These are phyloP conservation scores for Dascillus cervinus DNA, from an alignment of 2,888 invertebrate species.

Conservation along the genomic window DNA sequence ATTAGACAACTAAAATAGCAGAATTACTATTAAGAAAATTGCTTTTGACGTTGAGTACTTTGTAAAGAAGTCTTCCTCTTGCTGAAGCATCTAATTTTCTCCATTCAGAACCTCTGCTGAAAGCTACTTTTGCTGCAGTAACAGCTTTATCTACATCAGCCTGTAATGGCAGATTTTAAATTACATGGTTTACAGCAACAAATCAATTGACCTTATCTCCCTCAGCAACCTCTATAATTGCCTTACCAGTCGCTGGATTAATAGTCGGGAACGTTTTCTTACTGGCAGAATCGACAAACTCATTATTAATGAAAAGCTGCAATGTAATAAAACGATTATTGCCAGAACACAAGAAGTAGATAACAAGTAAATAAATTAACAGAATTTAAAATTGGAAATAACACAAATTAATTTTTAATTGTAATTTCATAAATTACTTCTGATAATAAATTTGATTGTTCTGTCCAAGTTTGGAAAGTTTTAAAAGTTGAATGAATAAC, in stretches of 20 bases:
- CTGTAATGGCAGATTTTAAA: conserved; percentile 35
- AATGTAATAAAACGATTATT: no score
- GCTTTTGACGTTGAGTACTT: conserved; percentile 28
- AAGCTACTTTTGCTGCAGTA: conserved; percentile 69
- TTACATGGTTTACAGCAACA: not conserved
- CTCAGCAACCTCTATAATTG: conserved; percentile 71
- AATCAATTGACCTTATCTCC: conserved; percentile 66
- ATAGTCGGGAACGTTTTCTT: conserved; percentile 80
- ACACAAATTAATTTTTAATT: no score
- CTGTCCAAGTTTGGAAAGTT: no score
- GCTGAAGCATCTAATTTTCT: conserved; percentile 73
- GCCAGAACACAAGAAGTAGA: no score
- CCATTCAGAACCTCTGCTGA: conserved; percentile 66
- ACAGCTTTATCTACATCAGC: conserved; percentile 78
- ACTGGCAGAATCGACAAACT: conserved; percentile 72
- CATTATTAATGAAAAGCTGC: conserved; percentile 77
- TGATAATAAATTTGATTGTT: no score
- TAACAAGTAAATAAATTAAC: no score
- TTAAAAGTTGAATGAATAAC: no score
- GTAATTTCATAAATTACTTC: no score
- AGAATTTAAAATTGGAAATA: no score
- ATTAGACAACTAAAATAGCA: conserved; percentile 55
- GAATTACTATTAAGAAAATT: conserved; percentile 1
- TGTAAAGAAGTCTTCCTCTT: conserved; percentile 65
- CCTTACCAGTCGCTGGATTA: conserved; percentile 74